A percentile compares a stretch with the other conserved stretches of the same genome.
Conservation (phyloP, 2,888 invertebrate genomes). For the Dusona sp. region DNA sequence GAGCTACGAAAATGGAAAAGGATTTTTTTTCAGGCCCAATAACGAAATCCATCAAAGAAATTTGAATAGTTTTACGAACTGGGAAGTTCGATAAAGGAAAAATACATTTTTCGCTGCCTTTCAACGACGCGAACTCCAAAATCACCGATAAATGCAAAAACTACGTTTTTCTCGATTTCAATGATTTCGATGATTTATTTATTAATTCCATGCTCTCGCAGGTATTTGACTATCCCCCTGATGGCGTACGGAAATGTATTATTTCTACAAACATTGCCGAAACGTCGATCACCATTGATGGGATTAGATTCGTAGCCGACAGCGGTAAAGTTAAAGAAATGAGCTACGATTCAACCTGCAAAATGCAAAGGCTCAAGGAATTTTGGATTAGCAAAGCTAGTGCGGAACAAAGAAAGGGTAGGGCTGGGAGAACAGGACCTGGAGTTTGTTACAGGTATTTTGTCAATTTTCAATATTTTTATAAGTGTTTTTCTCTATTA, state of each 20-base stretch:
- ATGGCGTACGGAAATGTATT: constrained; percentile 97
- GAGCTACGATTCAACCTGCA: constrained; percentile 96
- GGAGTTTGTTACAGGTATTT: constrained; percentile 92
- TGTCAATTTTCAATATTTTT: not conserved
- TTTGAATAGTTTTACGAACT: too few species aligned
- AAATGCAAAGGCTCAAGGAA: constrained; percentile 96
- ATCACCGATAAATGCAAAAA: too few species aligned
- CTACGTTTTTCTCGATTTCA: not conserved
- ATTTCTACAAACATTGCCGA: constrained; percentile 99
- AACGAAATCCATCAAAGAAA: too few species aligned
- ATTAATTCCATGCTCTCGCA: constrained; percentile 77
- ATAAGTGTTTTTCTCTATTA: not conserved
- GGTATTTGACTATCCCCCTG: constrained; percentile 98
- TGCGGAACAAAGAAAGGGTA: constrained; percentile 98
- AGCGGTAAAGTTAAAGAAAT: constrained; percentile 99
- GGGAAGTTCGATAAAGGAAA: too few species aligned
- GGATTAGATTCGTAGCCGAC: constrained; percentile 98
- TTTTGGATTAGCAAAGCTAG: constrained; percentile 99
- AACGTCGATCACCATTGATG: constrained; percentile 99
- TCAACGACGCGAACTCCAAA: too few species aligned
- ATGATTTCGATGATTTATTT: not conserved
- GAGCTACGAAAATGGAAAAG: too few species aligned
- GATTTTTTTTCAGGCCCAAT: too few species aligned
- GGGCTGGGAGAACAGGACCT: constrained; percentile 97
- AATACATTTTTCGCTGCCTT: too few species aligned